Base-by-base conservation (phyloP, 2,888 invertebrate genomes). In the Dasypolia templi region DNA sequence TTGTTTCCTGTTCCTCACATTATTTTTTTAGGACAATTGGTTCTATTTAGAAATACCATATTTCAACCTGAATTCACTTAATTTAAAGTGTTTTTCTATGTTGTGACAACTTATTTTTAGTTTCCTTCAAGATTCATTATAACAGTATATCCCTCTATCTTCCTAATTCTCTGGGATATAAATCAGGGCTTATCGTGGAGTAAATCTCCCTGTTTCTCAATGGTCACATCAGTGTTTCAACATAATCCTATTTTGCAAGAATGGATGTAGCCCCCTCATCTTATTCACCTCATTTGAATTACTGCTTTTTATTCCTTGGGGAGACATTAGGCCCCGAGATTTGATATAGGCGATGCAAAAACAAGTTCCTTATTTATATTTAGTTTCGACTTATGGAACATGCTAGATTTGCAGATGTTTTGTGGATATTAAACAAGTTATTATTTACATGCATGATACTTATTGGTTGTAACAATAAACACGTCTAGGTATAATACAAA, bases 201-300 rank as follows among this genome's bases (percentile, higher is more conserved):
- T 84, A 79, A 80, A 87, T 79, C 88, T 74, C 87, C 77, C 80
- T 82, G 75, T 75, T 75, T 82, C 84, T 81, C 72, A 78, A 81
- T 82, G 83, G 79, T 86, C 80, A 77, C 79, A 81, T 88, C 90
- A 89, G 90, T 88, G 90, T 89, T 87, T 85, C 87, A 86, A 87
- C 91, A 93, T 93, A 93, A 93, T 92, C 92, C 89, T 85, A 86
- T 91, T 90, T 88, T 85, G 89, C 87, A 89, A 90, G 91, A 92
- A 92, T 92, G 90, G 89, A 89, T 88, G 86, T 85, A 86, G 77
- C 87, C 92, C 92, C 91, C 87, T 86, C 82, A 81, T 80, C 85
- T 88, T 86, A 88, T 89, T 88, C 89, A 89, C 89, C 88, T 90
- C 87, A 91, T 92, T 93, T 90, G 89, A 92, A 92, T 92, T 91